Base-by-base conservation (phyloP, 2,888 invertebrate genomes). In the Philereme transversata region DNA sequence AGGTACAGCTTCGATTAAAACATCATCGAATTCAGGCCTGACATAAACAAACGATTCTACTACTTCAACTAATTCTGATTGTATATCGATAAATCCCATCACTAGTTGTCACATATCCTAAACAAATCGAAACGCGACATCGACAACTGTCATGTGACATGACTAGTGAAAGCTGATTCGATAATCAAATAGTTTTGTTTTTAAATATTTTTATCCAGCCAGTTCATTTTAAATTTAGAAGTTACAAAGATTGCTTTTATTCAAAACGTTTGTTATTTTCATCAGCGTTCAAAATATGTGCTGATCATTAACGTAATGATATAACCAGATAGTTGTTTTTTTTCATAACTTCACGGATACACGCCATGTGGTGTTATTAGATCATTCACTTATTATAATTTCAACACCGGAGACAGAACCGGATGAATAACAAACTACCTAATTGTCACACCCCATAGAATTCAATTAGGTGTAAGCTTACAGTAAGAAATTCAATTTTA, bases 351-450 rank as follows among this genome's bases (percentile, higher is more conserved):
- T 64, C 62, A 67, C 67, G 63, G 5, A 49, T 11, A 43, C 51
- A 57, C 46, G 64, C 72, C 79, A 81, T 78, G 70, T 81, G 78
- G 62, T 75, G 78, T 77, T 78, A 81, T 84, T 83, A 84, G 82
- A 85, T 85, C 83, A 83, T 78, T 81, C 81, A 75, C 76, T 71
- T 75, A 76, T 74, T 72, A 71, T 77, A 80, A 80, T 81, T 71
- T 76, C 70, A 75, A 77, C 80, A 79, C 80, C 82, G 78, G 81
- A 80, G 77, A 70, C 66, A 71, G 49, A 81, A 75, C 77, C 81
- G 82, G 83, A 85, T 79, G 71, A 63, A 64, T 65, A 70, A 62
- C 61, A 69, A 71, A 72, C 73, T 71, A 73, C 62, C 69, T 67
- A 57, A 70, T 60, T 76, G 70, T 75, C 68, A 68, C 57, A 64